Base-by-base conservation (phyloP, 2,113 vertebrate species). In the Taxidea taxus region DNA sequence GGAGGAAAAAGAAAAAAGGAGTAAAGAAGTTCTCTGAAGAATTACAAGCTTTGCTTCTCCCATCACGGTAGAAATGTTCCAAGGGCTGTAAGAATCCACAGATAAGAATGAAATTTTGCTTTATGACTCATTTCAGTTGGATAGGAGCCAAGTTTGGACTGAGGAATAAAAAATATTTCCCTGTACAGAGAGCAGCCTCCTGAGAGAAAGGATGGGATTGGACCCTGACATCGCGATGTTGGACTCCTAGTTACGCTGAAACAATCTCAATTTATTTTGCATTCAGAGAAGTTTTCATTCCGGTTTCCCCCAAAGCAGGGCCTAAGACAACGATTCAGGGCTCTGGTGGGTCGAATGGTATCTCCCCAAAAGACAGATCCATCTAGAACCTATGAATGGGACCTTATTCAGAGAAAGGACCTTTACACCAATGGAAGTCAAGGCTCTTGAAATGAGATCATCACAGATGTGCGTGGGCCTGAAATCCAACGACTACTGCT, bases 41-140 rank as follows among this genome's bases (percentile, higher is more conserved):
- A 68, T 64, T 74, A 47, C 4, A 39, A 96, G 70, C 34, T 81
- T 96, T 74, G 29, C 9, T 51, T 94, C 56, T 80, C 21, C 39
- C 8, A 47, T 62, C 82, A 64, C 18, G 31, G 39, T 37, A 91
- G 75, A 80, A 93, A 93, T 92, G 29, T 75, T 85, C 77, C 47
- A 80, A 92, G 54, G 44, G 6, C 51, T 85, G 13, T 56, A 92
- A 39, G 83, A 75, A n/a, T 37, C 49, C 54, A 92, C 25, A 87
- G 21, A 80, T 96, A 96, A 95, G 81, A 85, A 87, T 34, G 29
- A 91, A 91, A 81, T 74, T 74, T 84, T 91, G 62, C 51, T 21
- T 74, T 70, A 49, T 91, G 93, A 81, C 86, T 96, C 56, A 96
- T 82, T 87, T 94, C 34, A 90, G 20, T 34, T 85, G 51, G 18